Evolutionary conservation across 2,113 vertebrate genomes (phyloP), one percentile per base, ranked within the genome.

Genomic region (Puntigrus tetrazona): DNA sequence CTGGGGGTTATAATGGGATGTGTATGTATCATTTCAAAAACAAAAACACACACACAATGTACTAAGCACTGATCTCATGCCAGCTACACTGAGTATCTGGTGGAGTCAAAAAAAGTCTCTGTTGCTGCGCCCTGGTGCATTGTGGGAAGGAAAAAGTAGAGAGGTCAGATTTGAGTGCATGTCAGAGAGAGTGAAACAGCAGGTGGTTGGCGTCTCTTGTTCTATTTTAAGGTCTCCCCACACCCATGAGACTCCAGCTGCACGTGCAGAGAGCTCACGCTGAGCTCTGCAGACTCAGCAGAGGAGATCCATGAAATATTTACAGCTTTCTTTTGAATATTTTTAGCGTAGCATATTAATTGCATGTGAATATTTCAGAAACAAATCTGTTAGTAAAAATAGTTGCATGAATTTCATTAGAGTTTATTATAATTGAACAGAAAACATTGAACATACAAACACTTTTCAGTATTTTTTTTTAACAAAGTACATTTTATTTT

Each of bases 51-150:
- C 16, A 47, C 41, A 76, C 38, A 67, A 55, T 25, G 59, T 41
- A 50, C 25, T 31, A 29, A 31, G 31, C 22, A 86, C 77, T 57
- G 43, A 83, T 83, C 82, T 74, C 81, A 41, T 76, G 50, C 83
- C 87, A 76, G 76, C 78, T 45, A 86, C 77, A 20, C 79, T 65
- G 73, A 81, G 82, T 81, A 86, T 77, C 83, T 78, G 87, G 63
- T n/a, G n/a, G 89, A 47, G 78, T 47, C 88, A 89, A 88, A 90
- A 22, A 86, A 67, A 84, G 86, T 82, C 76, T 52, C 73, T 84
- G 92, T 90, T 92, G 90, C 91, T 90, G 87, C 86, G 87, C 27
- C 61, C 20, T 25, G 22, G 75, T 34, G 50, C 67, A 61, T n/a
- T 31, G 13, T 34, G 63, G 63, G 41, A 72, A n/a, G 77, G 45